Evolutionary conservation across 2,113 vertebrate genomes (phyloP), one percentile per base, ranked within the genome.

Genomic region (Carettochelys insculpta): DNA sequence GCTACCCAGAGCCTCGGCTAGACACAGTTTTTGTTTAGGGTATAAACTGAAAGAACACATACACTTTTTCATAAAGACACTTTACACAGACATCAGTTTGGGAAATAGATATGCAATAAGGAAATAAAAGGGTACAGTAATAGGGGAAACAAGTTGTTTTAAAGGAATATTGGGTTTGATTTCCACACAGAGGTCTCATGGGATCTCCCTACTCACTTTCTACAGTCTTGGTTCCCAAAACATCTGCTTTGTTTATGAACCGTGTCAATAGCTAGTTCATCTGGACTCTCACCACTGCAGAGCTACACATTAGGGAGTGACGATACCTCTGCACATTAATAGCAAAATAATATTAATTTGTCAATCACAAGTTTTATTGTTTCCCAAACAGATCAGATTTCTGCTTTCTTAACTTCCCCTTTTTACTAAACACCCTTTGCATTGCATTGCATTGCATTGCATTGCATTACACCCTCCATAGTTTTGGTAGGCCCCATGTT

Each of bases 251-350:
- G 96, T 95, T 95, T 94, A 95, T 80, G 95, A 97, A 95, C 86
- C 78, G 31, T 79, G 83, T 87, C 90, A 93, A 90, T 96, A 96
- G 92, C 75, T 94, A 95, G 84, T 97, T 97, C 96, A 94, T 96
- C 87, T 93, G 95, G 91, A 86, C 51, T 81, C 17, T 68, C 54
- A 71, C 83, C 61, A 87, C 1, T 5, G 81, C 85, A 91, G 52
- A 96, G 86, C 88, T 95, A 83, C 68, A 91, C 10, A 24, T 10
- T 58, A 86, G 77, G 77, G 94, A 95, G 92, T 83, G 86, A 1
- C 53, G 61, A 93, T 93, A 95, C 91, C 82, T 50, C 51, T 91
- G 80, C 80, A 85, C 85, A 94, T 91, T 92, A 85, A 92, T 2
- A 51, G 0, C 1, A 95, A 95, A 96, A 95, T 88, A 83, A 94